Evolutionary conservation across 2,797 vertebrate species (phyloP), one percentile per base, ranked within the genome.

Genomic region (Saguinus oedipus): DNA sequence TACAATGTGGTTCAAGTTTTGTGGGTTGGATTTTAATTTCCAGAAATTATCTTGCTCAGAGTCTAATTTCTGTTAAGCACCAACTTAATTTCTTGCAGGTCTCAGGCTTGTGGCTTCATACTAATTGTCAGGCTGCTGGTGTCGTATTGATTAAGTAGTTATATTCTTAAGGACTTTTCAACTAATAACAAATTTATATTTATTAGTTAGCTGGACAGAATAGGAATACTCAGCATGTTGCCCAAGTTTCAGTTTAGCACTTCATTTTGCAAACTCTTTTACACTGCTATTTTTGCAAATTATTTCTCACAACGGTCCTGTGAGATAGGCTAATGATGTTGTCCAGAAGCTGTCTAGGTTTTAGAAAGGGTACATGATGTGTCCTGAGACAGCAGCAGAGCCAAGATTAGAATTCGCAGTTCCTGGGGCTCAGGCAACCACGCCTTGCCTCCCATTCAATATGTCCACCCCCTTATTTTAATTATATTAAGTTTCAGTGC

Each of bases 91-190:
- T 94, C 93, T 98, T 96, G 82, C 59, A 90, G 80, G 74, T 97
- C 68, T 90, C 79, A 84, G 87, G 87, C 79, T 85, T 97, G n/a
- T 96, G 84, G 85, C 70, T 97, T 93, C 87, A 76, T 84, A 90
- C 57, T 96, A 91, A 97, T 96, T 93, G 68, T 92, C 87, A 94
- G 93, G 48, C 70, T 93, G 68, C 92, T 88, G 81, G 88, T 82
- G 68, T 82, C 44, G 42, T 96, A 92, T 96, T 96, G 98, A 98
- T 96, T 97, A 95, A 94, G 79, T 81, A 92, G 92, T 97, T 97
- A 94, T 92, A 80, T 93, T 97, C 42, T 84, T 94, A 93, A 94
- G 61, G 74, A 90, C 53, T 97, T 97, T 90, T 83, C 87, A 94
- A 91, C 75, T 57, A 95, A 88, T 64, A 93, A 75, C 30, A 94